Evolutionary conservation across 2,888 invertebrate genomes (phyloP).

Genomic region (Drosophila siamana): DNA sequence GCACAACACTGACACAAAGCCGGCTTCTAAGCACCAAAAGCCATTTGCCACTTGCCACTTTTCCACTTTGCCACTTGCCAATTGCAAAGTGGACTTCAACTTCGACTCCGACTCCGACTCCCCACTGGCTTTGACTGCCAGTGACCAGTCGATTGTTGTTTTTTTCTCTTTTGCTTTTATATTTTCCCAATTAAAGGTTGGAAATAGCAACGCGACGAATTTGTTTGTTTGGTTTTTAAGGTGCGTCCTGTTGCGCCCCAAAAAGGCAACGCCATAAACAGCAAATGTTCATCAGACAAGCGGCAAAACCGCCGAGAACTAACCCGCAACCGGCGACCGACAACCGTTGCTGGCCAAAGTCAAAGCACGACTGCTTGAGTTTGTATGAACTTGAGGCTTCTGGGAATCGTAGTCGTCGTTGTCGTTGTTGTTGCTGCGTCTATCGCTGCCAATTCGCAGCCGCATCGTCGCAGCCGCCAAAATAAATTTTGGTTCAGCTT

Average conservation of each 20-base stretch:
- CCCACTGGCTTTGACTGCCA: constrained; percentile 26
- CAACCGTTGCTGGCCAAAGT: constrained; percentile 65
- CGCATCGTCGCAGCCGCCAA: constrained; percentile 24
- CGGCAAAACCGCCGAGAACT: constrained; percentile 23
- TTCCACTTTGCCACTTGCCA: constrained; percentile 32
- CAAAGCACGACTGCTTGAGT: constrained; percentile 67
- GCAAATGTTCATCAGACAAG: constrained; percentile 48
- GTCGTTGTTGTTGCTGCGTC: constrained; percentile 10
- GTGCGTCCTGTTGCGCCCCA: constrained; percentile 76
- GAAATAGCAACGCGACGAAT: constrained; percentile 38
- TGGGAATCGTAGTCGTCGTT: constrained; percentile 26
- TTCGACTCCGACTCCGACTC: constrained; percentile 16
- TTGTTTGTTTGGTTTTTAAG: constrained; percentile 55
- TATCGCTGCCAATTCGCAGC: constrained; percentile 35
- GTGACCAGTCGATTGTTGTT: constrained; percentile 20
- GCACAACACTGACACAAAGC: constrained; percentile 66
- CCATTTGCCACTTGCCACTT: constrained; percentile 32
- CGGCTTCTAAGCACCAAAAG: constrained; percentile 60
- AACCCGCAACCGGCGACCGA: constrained; percentile 36
- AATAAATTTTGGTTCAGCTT: constrained; percentile 32
- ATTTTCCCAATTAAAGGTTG: constrained; percentile 68
- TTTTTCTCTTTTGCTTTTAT: constrained; percentile 9
- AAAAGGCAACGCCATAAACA: constrained; percentile 59
- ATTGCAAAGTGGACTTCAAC: constrained; percentile 47
- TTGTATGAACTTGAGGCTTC: constrained; percentile 52